Percentiles rank a stretch among this genome's conserved stretches.
These are phyloP conservation scores for Ataeniobius toweri DNA, from an alignment of 2,797 vertebrate species.

Conservation along the genomic window DNA sequence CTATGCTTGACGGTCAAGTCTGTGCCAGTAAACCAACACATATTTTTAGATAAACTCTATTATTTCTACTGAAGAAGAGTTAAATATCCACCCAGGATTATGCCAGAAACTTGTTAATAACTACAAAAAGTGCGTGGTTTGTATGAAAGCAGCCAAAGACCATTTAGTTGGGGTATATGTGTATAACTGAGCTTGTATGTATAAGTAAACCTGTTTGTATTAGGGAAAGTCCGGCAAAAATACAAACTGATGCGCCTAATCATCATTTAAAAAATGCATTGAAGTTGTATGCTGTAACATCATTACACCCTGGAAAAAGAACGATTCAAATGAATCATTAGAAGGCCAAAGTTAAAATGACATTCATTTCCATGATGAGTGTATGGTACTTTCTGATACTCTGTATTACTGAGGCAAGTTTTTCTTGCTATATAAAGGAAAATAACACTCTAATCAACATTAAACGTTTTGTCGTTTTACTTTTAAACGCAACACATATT, in stretches of 20 bases:
- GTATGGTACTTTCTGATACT: not conserved
- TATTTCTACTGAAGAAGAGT: not conserved
- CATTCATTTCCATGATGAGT: not conserved
- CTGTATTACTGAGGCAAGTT: not conserved
- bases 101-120: not conserved
- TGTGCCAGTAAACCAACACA: not conserved
- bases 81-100: not conserved
- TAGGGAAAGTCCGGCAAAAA: not conserved
- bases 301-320: not conserved
- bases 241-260: not conserved
- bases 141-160: not conserved
- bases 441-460: not conserved
- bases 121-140: not conserved
- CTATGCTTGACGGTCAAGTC: not conserved
- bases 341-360: no score
- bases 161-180: not conserved
- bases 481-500: not conserved
- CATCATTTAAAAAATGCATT: not conserved
- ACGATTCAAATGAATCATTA: no score
- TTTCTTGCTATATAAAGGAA: not conserved
- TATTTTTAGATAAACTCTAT: not conserved
- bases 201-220: not conserved
- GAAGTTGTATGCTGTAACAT: not conserved
- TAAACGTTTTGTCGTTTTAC: slow-evolving; percentile 1
- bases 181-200: no score